phyloP scores from a whole-genome alignment of 2,113 vertebrate species.

The Aythya baeri region DNA sequence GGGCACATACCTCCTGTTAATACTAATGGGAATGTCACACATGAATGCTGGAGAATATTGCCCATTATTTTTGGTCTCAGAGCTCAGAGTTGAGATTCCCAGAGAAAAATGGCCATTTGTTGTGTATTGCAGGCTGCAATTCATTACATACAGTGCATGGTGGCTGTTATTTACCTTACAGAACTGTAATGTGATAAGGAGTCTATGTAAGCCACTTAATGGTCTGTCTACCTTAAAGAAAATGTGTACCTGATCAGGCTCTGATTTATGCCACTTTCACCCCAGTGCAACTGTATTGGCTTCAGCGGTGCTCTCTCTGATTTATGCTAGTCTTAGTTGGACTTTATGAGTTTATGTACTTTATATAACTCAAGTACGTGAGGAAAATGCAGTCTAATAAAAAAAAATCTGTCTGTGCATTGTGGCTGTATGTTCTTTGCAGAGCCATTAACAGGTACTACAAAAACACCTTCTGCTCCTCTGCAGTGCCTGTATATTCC shows the following conservation, averaged over 20 bases:
- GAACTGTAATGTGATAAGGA: conserved; percentile 63
- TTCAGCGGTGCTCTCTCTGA: conserved; percentile 27
- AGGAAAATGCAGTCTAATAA: conserved; percentile 56
- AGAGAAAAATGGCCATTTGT: conserved; percentile 66
- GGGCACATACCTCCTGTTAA: conserved; percentile 60
- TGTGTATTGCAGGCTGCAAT: conserved; percentile 44
- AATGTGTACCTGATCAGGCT: conserved; percentile 60
- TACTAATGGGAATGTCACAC: conserved; percentile 67
- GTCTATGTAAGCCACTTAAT: conserved; percentile 64
- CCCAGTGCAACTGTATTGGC: conserved; percentile 14
- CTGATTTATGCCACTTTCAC: conserved; percentile 62
- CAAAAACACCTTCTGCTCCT: not conserved
- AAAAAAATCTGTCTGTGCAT: conserved; percentile 47
- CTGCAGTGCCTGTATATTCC: conserved; percentile 21
- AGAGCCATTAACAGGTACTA: not conserved
- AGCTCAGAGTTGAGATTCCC: conserved; percentile 51
- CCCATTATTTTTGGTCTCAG: conserved; percentile 69
- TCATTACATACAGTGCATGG: conserved; percentile 43
- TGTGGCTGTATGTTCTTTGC: not conserved
- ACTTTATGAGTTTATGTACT: conserved; percentile 59
- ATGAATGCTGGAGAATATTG: conserved; percentile 67
- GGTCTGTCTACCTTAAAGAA: conserved; percentile 65
- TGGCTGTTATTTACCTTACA: conserved; percentile 68
- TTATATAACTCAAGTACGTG: conserved; percentile 14
- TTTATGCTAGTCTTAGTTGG: conserved; percentile 46